A percentile compares a stretch with the other conserved stretches of the same genome.
These are phyloP conservation scores for Acronicta psi DNA, from an alignment of 2,888 invertebrate species.

Conservation along the genomic window DNA sequence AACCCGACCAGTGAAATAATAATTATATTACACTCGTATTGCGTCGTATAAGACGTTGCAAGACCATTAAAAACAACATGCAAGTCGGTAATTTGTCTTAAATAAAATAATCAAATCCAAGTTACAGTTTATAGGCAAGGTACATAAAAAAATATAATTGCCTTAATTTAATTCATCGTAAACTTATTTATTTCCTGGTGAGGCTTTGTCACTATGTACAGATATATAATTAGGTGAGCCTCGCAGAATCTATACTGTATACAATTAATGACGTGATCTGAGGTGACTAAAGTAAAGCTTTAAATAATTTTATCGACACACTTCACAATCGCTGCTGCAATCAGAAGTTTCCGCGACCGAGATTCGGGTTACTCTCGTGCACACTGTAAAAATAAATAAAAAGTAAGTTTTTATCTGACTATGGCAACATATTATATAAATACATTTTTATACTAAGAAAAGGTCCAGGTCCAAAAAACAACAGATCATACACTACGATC, in stretches of 20 bases:
- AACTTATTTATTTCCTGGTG: constrained; percentile 45
- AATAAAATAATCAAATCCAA: constrained; percentile 12
- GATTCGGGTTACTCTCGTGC: constrained; percentile 90
- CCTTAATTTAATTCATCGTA: constrained; percentile 2
- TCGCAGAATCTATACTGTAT: constrained; percentile 61
- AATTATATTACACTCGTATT: constrained; percentile 26
- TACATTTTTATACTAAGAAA: neutral
- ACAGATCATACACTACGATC: too few species aligned
- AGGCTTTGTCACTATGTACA: constrained; percentile 55
- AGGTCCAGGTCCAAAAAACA: neutral
- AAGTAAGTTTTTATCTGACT: constrained; percentile 6
- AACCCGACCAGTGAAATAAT: constrained; percentile 58
- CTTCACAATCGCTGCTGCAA: constrained; percentile 49
- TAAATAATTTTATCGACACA: constrained; percentile 43
- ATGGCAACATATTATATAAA: neutral
- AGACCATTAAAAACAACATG: constrained; percentile 23
- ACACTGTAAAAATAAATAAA: constrained; percentile 84
- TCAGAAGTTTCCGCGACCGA: constrained; percentile 88
- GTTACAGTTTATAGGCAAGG: constrained; percentile 16
- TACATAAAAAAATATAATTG: constrained; percentile 12
- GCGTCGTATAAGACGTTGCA: constrained; percentile 37
- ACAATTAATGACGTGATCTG: constrained; percentile 60
- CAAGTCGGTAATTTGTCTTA: constrained; percentile 14
- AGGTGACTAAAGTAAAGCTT: constrained; percentile 67
- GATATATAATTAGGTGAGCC: constrained; percentile 58